Conservation (phyloP, 2,888 invertebrate species). For the Allygus modestus region DNA sequence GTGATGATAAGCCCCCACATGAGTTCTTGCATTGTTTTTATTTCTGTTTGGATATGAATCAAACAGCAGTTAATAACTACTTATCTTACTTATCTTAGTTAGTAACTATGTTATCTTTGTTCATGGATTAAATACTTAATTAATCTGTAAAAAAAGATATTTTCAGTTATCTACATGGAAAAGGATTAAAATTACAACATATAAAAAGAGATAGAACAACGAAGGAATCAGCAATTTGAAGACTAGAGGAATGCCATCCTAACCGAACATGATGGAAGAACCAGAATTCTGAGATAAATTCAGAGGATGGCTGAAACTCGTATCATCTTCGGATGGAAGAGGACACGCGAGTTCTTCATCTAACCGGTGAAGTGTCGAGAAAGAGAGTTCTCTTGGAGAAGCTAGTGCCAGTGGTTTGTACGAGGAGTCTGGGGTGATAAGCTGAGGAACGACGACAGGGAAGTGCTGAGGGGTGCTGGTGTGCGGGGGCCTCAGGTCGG, state of each 20-base stretch:
- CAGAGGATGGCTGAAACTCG: conserved; percentile 22
- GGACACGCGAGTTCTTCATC: conserved; percentile 55
- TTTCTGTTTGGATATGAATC: too few relatives aligned
- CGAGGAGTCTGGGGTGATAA: conserved; percentile 26
- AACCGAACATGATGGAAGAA: conserved; percentile 15
- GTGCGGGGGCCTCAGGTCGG: conserved; percentile 3
- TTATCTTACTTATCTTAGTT: too few relatives aligned
- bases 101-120: neutral
- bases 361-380: neutral
- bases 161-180: neutral
- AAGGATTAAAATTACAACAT: neutral
- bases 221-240: conserved; percentile 19
- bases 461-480: conserved; percentile 10
- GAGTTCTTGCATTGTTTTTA: too few relatives aligned
- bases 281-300: conserved; percentile 33
- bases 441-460: conserved; percentile 3
- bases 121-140: neutral
- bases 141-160: neutral
- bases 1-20: too few relatives aligned
- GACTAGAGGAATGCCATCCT: conserved; percentile 24
- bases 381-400: conserved; percentile 14
- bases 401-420: neutral
- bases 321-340: conserved; percentile 51
- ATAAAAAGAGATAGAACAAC: conserved; percentile 14
- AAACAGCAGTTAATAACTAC: too few relatives aligned